Conservation (phyloP, 2,888 invertebrate species). For the Unio delphinus region DNA sequence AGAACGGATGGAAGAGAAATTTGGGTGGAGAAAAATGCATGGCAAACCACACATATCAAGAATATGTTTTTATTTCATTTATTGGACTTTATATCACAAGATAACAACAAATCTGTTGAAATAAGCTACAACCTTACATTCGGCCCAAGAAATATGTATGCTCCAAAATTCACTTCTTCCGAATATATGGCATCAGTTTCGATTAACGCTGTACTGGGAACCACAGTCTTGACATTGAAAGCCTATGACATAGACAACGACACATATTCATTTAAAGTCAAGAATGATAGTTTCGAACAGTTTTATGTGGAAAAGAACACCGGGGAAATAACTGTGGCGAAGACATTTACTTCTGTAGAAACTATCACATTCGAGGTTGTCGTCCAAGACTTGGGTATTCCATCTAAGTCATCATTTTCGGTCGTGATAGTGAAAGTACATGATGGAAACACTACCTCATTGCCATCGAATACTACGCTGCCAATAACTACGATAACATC, state of each 20-base stretch:
- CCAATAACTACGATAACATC: too few species aligned
- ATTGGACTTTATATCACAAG: conserved; percentile 14
- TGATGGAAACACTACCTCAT: not conserved
- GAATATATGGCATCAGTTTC: conserved; percentile 2
- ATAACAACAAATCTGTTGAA: not conserved
- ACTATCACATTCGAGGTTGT: conserved; percentile 3
- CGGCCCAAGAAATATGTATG: conserved; percentile 21
- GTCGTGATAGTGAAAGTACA: conserved; percentile 9
- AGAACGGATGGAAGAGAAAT: conserved; percentile 14
- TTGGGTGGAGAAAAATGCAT: conserved; percentile 24
- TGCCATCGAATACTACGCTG: not conserved
- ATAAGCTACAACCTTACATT: conserved; percentile 15
- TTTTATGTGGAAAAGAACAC: conserved; percentile 7
- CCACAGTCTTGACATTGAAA: conserved; percentile 4
- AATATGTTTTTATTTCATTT: conserved; percentile 25
- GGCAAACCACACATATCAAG: conserved; percentile 30
- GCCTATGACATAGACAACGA: conserved; percentile 19
- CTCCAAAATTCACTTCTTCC: conserved; percentile 17
- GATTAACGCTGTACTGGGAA: not conserved
- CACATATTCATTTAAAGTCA: conserved; percentile 1
- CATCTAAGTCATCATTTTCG: conserved; percentile 5
- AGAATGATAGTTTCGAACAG: not conserved
- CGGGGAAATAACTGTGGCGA: conserved; percentile 4
- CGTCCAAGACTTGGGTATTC: conserved; percentile 16
- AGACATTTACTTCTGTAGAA: not conserved